Evolutionary conservation across 1,140 invertebrate species (phyloP), one percentile per base, ranked within the genome.

Genomic region (Nomia melanderi): DNA sequence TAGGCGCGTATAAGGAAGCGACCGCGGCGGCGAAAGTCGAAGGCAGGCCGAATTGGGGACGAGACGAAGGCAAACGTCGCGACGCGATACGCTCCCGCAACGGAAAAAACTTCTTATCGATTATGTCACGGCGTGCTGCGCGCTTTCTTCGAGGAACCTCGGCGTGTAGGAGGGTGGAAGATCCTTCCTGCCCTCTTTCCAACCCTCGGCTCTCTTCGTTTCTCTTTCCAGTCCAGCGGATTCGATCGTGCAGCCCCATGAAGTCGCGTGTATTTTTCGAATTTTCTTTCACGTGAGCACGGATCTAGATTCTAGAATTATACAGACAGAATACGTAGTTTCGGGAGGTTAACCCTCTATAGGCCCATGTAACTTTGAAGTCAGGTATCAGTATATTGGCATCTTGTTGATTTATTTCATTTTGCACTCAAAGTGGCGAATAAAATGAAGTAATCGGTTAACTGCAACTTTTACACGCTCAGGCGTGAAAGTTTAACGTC

Each of bases 61-160:
- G 57, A 50, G n/a, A 33, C 23, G 57, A 25, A 53, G 12, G 50
- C 33, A 50, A 63, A 53, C 23, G 31, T 17, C 20, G 33, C 20
- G 20, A 17, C n/a, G 3, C 0, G 36, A 17, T 44, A 56, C n/a
- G 33, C 27, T 25, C 23, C 6, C 7, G 11, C 31, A 6, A 27
- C 31, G 44, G 56, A 41, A 70, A 77, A 70, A 59, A 39, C 56
- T 62, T 78, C 56, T 82, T 82, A 82, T 83, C 80, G 80, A 83
- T 82, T 82, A 65, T 64, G 70, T 82, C 53, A 82, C 75, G 76
- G 65, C 75, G 36, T 29, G 47, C 31, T 56, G 65, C 53, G 36
- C 80, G 60, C 64, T 70, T 83, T 82, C 76, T 82, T 82, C 67
- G 41, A 27, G 9, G 41, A 50, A 29, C 36, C 65, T 0, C 53